Base-by-base conservation (phyloP, 2,113 vertebrate genomes). In the Silurus glanis region DNA sequence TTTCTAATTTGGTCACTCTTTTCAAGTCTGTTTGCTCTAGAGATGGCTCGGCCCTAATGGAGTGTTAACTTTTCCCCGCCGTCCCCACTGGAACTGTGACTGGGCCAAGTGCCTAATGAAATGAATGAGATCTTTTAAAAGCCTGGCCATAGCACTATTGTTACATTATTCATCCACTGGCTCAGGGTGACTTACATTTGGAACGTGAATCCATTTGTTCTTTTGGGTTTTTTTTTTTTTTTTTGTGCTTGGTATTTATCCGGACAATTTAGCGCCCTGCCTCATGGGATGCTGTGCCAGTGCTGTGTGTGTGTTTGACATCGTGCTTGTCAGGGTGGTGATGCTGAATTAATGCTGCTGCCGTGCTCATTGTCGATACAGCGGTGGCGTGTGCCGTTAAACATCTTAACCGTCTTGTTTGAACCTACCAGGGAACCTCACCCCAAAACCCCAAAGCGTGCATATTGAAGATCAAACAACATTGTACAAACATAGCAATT, bases 171-270 rank as follows among this genome's bases (percentile, higher is more conserved):
- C 67, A 88, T 82, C 47, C 75, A 16, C 75, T 81, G 59, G 74
- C 45, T 89, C 86, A 83, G 82, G 82, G 86, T 88, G 86, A 89
- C 82, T 86, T 88, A 71, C 53, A 56, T 88, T 85, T 83, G 84
- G 51, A 85, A 49, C 74, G 58, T 85, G 71, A 87, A 83, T 87
- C 62, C 23, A 69, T 85, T 89, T 75, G 55, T 83, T 84, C 59
- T 83, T 74, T 69, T 28, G 4, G 19, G 9, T 1, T 4, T 23
- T 45, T 45, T 37, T 58, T n/a, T 28, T 66, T 37, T 61, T 17
- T 75, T 80, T 80, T 37, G 8, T 12, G 51, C 49, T 53, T 78
- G 8, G 51, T 75, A 84, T 89, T 86, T 81, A 81, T 62, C n/a
- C 61, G 71, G 66, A 79, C 58, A 80, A 55, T 85, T 64, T 28